Percentiles rank a stretch among this genome's conserved stretches.
Evolutionary conservation across 2,797 vertebrate species (phyloP).

Genomic region (Pipistrellus kuhlii): DNA sequence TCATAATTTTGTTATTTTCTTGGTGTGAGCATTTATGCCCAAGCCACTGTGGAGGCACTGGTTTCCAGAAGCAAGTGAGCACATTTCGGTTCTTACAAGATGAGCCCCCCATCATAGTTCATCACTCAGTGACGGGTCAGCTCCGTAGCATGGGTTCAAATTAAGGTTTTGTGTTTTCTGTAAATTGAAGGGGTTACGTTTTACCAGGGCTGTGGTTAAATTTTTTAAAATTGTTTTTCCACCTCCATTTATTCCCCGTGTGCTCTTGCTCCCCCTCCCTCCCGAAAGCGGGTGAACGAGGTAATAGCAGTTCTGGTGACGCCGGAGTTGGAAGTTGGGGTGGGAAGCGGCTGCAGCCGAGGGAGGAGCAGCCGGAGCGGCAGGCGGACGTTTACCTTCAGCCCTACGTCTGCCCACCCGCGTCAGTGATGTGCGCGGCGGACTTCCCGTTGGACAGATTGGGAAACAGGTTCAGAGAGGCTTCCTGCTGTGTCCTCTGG

Average conservation of each 20-base stretch:
- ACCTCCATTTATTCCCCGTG: background rate
- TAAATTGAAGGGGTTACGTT: background rate
- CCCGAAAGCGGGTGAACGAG: fast-evolving
- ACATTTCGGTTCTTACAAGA: background rate
- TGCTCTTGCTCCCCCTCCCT: background rate
- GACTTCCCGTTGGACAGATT: background rate
- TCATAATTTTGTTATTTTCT: background rate
- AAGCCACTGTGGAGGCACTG: background rate
- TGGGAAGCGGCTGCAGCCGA: background rate
- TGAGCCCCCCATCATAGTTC: fast-evolving
- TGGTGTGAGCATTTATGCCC: background rate
- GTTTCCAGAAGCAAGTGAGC: background rate
- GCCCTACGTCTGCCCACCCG: fast-evolving
- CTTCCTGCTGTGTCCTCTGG: background rate
- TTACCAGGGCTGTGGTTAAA: background rate
- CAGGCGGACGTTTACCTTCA: fast-evolving
- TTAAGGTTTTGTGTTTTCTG: background rate
- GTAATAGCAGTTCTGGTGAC: fast-evolving
- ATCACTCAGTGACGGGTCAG: background rate
- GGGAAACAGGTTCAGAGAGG: background rate
- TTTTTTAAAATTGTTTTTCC: background rate
- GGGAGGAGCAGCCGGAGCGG: background rate
- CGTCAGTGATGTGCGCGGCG: fast-evolving
- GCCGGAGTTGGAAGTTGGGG: too few relatives aligned
- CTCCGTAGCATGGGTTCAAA: background rate